Evolutionary conservation across 1,140 invertebrate genomes (phyloP).

Genomic region (Phymastichus coffea): DNA sequence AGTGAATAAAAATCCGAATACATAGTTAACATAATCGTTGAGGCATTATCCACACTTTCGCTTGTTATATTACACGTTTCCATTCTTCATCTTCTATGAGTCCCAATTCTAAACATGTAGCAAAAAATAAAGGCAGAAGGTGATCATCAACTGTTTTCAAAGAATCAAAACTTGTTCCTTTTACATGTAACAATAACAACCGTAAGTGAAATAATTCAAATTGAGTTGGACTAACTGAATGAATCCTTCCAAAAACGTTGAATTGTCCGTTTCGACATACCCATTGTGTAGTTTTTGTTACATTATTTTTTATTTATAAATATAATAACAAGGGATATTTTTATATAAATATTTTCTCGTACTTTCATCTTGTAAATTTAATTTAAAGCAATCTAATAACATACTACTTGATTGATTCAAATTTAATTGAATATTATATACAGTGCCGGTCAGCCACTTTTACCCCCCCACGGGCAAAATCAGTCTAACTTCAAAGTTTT

Average conservation of each 20-base stretch:
- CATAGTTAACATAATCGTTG: conserved; percentile 11
- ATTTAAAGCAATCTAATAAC: too few relatives aligned
- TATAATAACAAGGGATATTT: conserved; percentile 4
- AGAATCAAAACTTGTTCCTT: conserved; percentile 38
- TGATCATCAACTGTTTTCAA: conserved; percentile 41
- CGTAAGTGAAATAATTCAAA: too few relatives aligned
- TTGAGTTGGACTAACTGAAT: background rate
- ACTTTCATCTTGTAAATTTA: too few relatives aligned
- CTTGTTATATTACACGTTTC: conserved; percentile 39
- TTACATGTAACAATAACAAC: too few relatives aligned
- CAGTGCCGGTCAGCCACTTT: too few relatives aligned
- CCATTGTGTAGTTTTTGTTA: conserved; percentile 2
- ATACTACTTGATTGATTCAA: too few relatives aligned
- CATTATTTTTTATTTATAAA: background rate
- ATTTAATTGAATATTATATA: too few relatives aligned
- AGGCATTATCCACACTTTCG: conserved; percentile 12
- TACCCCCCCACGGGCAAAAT: too few relatives aligned
- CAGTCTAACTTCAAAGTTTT: too few relatives aligned
- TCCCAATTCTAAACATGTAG: conserved; percentile 34
- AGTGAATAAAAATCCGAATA: conserved; percentile 20
- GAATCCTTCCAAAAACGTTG: background rate
- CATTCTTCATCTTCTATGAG: conserved; percentile 27
- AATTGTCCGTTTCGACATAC: background rate
- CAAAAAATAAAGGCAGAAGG: conserved; percentile 35
- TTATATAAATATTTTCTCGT: too few relatives aligned